These are phyloP conservation scores for Bolinopsis microptera DNA, from an alignment of 37 sponge, comb jelly and placozoan species.

Conservation along the genomic window DNA sequence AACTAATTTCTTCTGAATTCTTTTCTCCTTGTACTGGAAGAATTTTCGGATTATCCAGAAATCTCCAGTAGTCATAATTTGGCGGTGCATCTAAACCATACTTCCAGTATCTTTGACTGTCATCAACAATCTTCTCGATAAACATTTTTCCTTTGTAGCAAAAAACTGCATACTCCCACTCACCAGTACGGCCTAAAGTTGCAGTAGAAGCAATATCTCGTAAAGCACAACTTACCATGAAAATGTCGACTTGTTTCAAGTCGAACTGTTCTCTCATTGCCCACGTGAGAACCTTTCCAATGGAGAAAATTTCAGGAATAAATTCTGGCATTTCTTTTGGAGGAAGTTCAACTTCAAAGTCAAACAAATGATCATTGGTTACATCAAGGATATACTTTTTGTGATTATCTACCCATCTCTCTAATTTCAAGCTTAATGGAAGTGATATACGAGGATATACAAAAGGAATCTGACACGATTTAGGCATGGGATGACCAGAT, in stretches of 20 bases:
- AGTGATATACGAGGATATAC: background rate
- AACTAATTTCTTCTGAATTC: background rate
- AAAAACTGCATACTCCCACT: background rate
- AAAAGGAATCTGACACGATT: background rate
- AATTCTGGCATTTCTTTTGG: constrained; percentile 4
- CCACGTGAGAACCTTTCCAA: background rate
- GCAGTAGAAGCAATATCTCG: background rate
- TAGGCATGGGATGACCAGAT: background rate
- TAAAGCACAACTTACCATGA: background rate
- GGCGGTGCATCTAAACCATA: background rate
- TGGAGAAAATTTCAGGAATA: background rate
- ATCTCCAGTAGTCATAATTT: background rate
- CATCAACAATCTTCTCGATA: background rate
- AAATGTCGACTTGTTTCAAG: background rate
- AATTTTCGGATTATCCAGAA: background rate
- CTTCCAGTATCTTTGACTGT: background rate
- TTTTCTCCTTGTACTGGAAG: background rate
- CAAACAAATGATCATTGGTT: background rate
- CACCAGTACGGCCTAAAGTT: background rate
- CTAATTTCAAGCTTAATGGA: background rate
- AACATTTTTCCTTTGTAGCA: constrained; percentile 11
- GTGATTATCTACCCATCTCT: background rate
- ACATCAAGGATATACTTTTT: background rate
- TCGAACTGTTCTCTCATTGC: background rate
- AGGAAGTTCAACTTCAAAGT: background rate